These are phyloP conservation scores for Spea hammondii DNA, from an alignment of 2,797 vertebrate genomes.

Conservation along the genomic window DNA sequence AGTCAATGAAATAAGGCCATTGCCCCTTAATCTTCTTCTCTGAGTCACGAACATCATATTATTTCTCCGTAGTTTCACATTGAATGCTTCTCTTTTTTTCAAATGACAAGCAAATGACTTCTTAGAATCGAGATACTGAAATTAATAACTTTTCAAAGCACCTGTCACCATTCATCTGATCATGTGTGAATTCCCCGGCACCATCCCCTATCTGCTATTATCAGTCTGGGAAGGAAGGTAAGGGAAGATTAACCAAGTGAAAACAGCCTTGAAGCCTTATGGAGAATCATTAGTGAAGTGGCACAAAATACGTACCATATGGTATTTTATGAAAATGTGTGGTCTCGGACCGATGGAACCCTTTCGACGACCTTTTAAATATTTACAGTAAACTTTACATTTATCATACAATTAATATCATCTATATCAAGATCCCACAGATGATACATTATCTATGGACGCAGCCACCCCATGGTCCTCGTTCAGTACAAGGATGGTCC, in stretches of 20 bases:
- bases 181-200: conserved; percentile 16
- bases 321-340: neutral
- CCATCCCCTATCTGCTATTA: conserved; percentile 21
- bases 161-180: conserved; percentile 47
- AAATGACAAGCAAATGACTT: conserved; percentile 44
- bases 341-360: neutral
- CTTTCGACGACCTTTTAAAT: neutral
- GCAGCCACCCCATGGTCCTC: no score
- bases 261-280: neutral
- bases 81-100: conserved; percentile 27
- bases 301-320: conserved; percentile 5
- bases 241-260: conserved; percentile 10
- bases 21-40: conserved; percentile 35
- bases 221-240: conserved; percentile 12
- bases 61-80: conserved; percentile 33
- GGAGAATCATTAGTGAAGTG: conserved; percentile 6
- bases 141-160: conserved; percentile 49
- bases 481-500: no score
- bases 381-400: neutral
- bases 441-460: no score
- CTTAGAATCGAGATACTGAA: conserved; percentile 33
- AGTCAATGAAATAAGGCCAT: conserved; percentile 31
- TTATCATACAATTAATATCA: no score
- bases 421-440: no score
- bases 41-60: conserved; percentile 9